Base-by-base conservation (phyloP, 2,888 invertebrate species). In the Brachyptera risi region DNA sequence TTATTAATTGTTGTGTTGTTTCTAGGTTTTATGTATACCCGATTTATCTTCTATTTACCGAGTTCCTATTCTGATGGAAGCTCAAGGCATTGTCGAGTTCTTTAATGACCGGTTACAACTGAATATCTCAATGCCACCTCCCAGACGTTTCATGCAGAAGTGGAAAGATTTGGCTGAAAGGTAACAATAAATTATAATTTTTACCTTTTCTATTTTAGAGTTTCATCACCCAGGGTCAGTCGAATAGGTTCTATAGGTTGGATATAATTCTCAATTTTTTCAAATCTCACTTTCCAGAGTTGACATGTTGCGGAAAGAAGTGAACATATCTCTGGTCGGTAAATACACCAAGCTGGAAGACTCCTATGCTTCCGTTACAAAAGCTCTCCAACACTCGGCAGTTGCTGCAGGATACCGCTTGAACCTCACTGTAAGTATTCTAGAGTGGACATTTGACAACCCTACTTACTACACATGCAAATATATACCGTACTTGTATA, bases 311-410 rank as follows among this genome's bases (percentile, higher is more conserved):
- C 83, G 88, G n/a, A 86, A 88, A 69, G 88, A 87, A 72, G 92
- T 96, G 0, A 87, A 83, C 64, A 96, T 98, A 61, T 91, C 91
- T 1, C 78, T 98, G 2, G 98, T 98, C 1, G 98, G 98, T 4
- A 98, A 99, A 78, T 99, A 99, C 72, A 97, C 97, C 0, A 88
- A 90, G 71, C 78, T 97, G 13, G 90, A 94, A 72, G 99, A 99
- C 77, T 89, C 98, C 0, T 99, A 99, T 72, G 92, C 96, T 0
- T 99, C 98, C 0, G 92, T 99, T 0, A 88, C 89, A 0, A 98
- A 99, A 77, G 92, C 98, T 0, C 75, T 99, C 44, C 88, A 94
- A 68, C 99, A 99, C 74, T 93, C 99, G 0, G 86, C 94, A 1
- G 84, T 96, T 51, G 87, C 90, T 56, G 85, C 86, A 40, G 90